Base-by-base conservation (phyloP, 2,888 invertebrate genomes). In the Andrena haemorrhoa region DNA sequence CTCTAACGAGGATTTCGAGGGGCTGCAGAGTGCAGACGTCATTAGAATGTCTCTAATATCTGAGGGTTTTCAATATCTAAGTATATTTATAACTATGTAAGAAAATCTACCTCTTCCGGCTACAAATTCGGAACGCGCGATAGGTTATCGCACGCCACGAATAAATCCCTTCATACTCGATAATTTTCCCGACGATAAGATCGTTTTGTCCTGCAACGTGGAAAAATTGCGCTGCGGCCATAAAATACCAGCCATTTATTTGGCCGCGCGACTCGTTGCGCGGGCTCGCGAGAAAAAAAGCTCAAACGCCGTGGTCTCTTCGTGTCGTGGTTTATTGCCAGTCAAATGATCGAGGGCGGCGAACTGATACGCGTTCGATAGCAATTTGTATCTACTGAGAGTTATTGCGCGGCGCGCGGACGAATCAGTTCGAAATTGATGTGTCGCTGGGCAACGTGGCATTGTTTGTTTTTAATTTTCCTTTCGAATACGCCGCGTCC, bases 401-500 rank as follows among this genome's bases (percentile, higher is more conserved):
- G 78, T 78, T 73, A 85, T 79, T 71, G 76, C 71, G 65, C 69
- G 29, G 58, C 72, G 75, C 61, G 56, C 47, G 53, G 75, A 49
- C 80, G 81, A 84, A 85, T 84, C 81, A 66, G 73, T 66, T 69
- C 58, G 84, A 70, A 84, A 84, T 84, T 75, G 75, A 88, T 83
- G 79, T 58, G 75, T 75, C 75, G 69, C 66, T 68, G 63, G 65
- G 60, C 64, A 58, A 72, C 61, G 31, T 56, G 70, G 65, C 35
- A 70, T 68, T 86, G 87, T 86, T 86, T 86, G 85, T 83, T 86
- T 87, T 86, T 80, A 80, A 87, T 86, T 86, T 88, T 74, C 77
- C 74, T 75, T 76, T 53, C 74, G 64, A 77, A 82, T 70, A 82
- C 71, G 65, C 29, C 20, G 66, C 68, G 64, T 63, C 20, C 16